Conservation (phyloP, 2,113 vertebrate species). For the Tor tambroides region DNA sequence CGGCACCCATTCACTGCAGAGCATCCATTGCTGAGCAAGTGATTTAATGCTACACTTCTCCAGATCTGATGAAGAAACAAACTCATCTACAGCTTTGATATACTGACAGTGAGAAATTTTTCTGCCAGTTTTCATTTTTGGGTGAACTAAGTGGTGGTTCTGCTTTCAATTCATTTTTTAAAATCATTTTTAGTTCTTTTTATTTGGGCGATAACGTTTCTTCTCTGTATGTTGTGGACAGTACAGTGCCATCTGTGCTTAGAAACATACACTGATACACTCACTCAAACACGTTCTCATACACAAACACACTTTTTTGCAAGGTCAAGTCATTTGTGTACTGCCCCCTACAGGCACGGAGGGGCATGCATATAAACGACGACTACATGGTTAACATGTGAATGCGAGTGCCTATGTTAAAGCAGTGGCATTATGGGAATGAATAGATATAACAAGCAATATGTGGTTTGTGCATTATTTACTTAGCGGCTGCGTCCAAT, state of each 20-base stretch:
- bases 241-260: slow-evolving; percentile 6
- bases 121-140: not conserved
- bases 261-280: not conserved
- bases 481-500: not conserved
- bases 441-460: slow-evolving; percentile 28
- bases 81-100: not conserved
- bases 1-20: not conserved
- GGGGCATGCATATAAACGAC: not conserved
- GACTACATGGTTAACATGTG: not conserved
- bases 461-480: slow-evolving; percentile 8
- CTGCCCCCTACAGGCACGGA: slow-evolving; percentile 32
- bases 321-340: slow-evolving; percentile 2
- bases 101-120: not conserved
- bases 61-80: not conserved
- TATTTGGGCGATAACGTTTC: slow-evolving; percentile 34
- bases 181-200: not conserved
- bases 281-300: not conserved
- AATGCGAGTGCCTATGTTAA: slow-evolving; percentile 6
- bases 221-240: slow-evolving; percentile 9
- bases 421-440: slow-evolving; percentile 20
- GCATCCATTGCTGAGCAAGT: not conserved
- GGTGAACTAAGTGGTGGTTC: not conserved
- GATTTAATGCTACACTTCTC: not conserved
- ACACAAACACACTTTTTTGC: slow-evolving; percentile 25
- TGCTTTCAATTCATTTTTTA: not conserved